Conservation (phyloP, 2,113 vertebrate genomes). For the Myiozetetes cayanensis region DNA sequence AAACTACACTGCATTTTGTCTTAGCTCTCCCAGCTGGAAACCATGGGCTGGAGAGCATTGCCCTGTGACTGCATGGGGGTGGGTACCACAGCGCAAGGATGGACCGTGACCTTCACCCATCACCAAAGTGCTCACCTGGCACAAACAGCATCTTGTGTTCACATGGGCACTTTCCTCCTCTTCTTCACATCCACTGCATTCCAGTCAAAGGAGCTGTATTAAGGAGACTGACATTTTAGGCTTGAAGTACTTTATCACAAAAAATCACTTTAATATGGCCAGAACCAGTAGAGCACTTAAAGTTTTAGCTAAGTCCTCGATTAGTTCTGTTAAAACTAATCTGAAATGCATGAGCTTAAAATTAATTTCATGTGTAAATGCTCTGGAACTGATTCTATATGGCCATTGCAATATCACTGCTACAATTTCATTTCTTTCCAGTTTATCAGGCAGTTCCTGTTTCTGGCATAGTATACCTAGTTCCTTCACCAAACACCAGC, state of each 20-base stretch:
- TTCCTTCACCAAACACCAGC: not conserved
- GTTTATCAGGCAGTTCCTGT: not conserved
- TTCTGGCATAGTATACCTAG: not conserved
- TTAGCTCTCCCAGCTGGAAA: not conserved
- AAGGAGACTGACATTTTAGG: not conserved
- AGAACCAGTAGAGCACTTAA: not conserved
- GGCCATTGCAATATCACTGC: not conserved
- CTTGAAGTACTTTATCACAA: not conserved
- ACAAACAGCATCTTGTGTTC: not conserved
- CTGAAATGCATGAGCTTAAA: not conserved
- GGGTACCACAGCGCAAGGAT: not conserved
- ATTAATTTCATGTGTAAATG: not conserved
- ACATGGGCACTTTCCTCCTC: not conserved
- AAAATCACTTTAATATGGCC: not conserved
- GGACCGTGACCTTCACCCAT: fast-evolving
- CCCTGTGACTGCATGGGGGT: not conserved
- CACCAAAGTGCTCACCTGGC: not conserved
- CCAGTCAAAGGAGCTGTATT: not conserved
- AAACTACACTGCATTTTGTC: not conserved
- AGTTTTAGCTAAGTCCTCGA: not conserved
- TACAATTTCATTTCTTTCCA: not conserved
- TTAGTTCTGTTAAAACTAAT: not conserved
- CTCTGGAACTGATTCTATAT: not conserved
- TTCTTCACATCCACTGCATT: not conserved
- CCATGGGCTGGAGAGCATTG: fast-evolving